Conservation (phyloP, 2,113 vertebrate species). For the Toxotes jaculatrix region DNA sequence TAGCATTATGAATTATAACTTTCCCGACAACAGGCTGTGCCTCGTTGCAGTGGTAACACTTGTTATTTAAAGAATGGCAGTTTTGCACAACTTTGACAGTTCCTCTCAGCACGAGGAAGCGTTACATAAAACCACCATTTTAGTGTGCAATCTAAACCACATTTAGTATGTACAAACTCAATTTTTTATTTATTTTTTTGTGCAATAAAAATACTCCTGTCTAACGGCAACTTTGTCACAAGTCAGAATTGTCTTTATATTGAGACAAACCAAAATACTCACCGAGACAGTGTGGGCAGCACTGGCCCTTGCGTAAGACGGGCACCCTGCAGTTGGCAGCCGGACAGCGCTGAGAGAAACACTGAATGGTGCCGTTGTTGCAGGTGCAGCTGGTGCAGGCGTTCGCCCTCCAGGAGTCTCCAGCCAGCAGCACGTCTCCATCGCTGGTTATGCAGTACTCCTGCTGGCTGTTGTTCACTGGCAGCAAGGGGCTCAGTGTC, state of each 20-base stretch:
- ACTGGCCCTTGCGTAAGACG: conserved; percentile 87
- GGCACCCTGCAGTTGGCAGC: conserved; percentile 84
- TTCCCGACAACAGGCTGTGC: conserved; percentile 41
- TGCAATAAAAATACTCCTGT: conserved; percentile 3
- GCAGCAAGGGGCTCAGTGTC: conserved; percentile 73
- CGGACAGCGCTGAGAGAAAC: conserved; percentile 85
- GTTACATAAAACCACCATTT: conserved; percentile 7
- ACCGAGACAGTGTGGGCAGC: conserved; percentile 88
- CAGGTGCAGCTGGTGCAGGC: conserved; percentile 88
- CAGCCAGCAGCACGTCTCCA: conserved; percentile 84
- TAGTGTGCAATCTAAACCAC: background rate
- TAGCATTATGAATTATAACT: conserved; percentile 28
- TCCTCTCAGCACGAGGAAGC: conserved; percentile 2
- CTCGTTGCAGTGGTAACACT: conserved; percentile 31
- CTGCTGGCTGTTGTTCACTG: conserved; percentile 80
- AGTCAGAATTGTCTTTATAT: conserved; percentile 12
- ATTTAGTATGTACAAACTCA: conserved; percentile 1
- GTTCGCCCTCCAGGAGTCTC: conserved; percentile 86
- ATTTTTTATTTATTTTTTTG: background rate
- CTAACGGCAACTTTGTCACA: conserved; percentile 11
- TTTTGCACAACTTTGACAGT: conserved; percentile 5
- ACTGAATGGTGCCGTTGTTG: conserved; percentile 85
- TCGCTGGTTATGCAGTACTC: conserved; percentile 86
- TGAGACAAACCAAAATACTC: conserved; percentile 43
- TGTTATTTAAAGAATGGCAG: background rate